Evolutionary conservation across 2,888 invertebrate species (phyloP), one percentile per base, ranked within the genome.

Genomic region (Sthenelais limicola): DNA sequence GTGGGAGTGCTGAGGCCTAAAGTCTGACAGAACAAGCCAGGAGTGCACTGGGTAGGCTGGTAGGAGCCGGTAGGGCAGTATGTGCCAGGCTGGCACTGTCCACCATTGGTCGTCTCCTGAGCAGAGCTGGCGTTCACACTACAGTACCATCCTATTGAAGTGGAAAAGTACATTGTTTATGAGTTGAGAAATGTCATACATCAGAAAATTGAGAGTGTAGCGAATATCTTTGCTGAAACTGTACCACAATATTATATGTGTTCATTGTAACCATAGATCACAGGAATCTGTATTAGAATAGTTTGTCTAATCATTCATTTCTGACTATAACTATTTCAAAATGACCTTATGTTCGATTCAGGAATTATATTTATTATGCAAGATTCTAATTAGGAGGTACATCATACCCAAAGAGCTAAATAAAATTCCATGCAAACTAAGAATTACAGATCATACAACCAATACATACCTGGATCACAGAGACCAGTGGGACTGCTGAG

Each of bases 111-210:
- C 0, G 77, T 70, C 51, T 82, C 76, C 48, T 78, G 76, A 68
- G 79, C 79, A 0, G 73, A 74, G 49, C 81, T 82, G 48, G 83
- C 81, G 15, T 83, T 84, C 1, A 68, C 56, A 5, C 79, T 77
- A 74, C 86, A 86, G 77, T 85, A 86, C 81, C 84, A 85, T n/a
- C 85, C 86, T 86, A 72, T n/a, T 33, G 43, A 43, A 43, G 9
- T 43, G 9, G 43, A 12, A 43, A 43, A 43, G 9, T 12, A 43
- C 43, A 43, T 43, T 43, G 43, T 43, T 43, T 15, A 43, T 43
- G 43, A 43, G 9, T n/a, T n/a, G n/a, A n/a, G n/a, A n/a, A n/a
- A n/a, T n/a, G n/a, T n/a, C n/a, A n/a, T n/a, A n/a, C n/a, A n/a
- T n/a, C n/a, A n/a, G n/a, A n/a, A n/a, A n/a, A n/a, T n/a, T n/a